Conservation (phyloP, 2,888 invertebrate genomes). For the Hirudinaria manillensis region DNA sequence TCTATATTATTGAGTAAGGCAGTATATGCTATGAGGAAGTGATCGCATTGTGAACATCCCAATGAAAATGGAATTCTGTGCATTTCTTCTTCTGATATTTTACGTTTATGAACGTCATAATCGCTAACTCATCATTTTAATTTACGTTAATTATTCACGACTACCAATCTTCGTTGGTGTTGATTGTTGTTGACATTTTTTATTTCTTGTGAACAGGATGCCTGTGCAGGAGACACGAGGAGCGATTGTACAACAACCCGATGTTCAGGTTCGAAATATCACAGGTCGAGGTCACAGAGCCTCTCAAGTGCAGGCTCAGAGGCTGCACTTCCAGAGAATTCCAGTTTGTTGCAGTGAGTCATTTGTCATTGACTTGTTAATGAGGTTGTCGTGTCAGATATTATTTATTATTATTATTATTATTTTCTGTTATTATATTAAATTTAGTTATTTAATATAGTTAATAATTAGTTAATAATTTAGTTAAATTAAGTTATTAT, state of each 20-base stretch:
- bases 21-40: too few relatives aligned
- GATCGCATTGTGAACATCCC: too few relatives aligned
- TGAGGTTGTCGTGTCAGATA: too few relatives aligned
- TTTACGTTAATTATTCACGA: too few relatives aligned
- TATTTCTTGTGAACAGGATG: neutral
- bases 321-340: neutral
- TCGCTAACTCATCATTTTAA: too few relatives aligned
- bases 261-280: slow-evolving; percentile 18
- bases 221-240: slow-evolving; percentile 12
- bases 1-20: too few relatives aligned
- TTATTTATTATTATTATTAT: too few relatives aligned
- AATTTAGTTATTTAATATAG: neutral
- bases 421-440: neutral
- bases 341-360: slow-evolving; percentile 11
- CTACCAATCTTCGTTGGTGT: too few relatives aligned
- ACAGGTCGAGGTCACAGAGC: slow-evolving; percentile 8
- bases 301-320: slow-evolving; percentile 2
- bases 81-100: too few relatives aligned
- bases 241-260: slow-evolving; percentile 7
- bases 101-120: too few relatives aligned
- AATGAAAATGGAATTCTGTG: too few relatives aligned
- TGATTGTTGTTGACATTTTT: too few relatives aligned
- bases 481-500: neutral
- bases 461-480: neutral
- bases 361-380: neutral